Conservation (phyloP, 2,113 vertebrate genomes). For the Seriola quinqueradiata region DNA sequence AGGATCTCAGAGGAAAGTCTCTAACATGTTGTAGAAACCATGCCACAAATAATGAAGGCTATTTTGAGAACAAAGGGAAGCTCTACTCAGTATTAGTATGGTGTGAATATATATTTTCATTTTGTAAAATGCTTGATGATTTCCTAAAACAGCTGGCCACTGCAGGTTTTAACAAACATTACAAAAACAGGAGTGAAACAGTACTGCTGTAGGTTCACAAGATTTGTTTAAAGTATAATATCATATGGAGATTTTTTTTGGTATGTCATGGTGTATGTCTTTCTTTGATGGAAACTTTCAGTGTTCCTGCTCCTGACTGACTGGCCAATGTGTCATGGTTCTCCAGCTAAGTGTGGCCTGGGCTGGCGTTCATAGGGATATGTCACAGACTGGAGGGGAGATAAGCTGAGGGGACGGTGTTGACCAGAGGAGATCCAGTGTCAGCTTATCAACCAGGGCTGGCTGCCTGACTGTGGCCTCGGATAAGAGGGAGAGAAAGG, state of each 20-base stretch:
- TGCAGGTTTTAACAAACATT: too few relatives aligned
- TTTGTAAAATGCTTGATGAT: background rate
- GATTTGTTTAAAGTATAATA: background rate
- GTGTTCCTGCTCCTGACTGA: conserved; percentile 26
- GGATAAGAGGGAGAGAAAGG: conserved; percentile 54
- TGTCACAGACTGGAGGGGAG: conserved; percentile 52
- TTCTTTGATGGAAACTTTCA: background rate
- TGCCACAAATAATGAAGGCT: background rate
- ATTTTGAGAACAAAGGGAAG: background rate
- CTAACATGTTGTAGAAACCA: background rate
- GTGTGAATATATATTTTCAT: background rate
- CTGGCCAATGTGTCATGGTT: background rate
- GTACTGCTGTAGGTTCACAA: background rate
- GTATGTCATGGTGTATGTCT: background rate
- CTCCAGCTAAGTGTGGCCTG: conserved; percentile 28
- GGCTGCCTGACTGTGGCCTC: conserved; percentile 46
- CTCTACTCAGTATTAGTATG: background rate
- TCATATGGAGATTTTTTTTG: background rate
- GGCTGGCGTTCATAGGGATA: conserved; percentile 43
- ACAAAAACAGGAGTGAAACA: background rate
- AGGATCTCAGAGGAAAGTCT: background rate
- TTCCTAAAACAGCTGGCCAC: too few relatives aligned
- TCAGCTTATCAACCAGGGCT: conserved; percentile 54
- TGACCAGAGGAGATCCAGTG: conserved; percentile 62
- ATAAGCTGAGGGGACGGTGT: conserved; percentile 58